A percentile compares a stretch with the other conserved stretches of the same genome.
These are phyloP conservation scores for Rhagoletis zephyria DNA, from an alignment of 1,140 invertebrate genomes.

Conservation along the genomic window DNA sequence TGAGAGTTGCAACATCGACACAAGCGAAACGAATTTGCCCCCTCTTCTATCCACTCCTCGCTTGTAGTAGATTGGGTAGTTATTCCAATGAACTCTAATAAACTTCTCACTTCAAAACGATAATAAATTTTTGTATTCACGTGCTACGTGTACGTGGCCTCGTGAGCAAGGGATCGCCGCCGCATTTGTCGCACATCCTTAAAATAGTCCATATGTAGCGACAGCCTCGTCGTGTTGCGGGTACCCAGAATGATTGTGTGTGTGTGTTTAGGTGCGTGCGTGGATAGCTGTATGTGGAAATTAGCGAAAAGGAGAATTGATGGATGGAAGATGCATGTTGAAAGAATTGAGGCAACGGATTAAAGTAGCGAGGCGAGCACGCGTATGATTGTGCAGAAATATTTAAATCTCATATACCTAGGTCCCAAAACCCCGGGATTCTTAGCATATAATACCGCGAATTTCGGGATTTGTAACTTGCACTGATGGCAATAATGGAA, in stretches of 20 bases:
- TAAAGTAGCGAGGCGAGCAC: not conserved
- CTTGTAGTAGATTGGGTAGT: not conserved
- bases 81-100: conserved; percentile 14
- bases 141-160: conserved; percentile 24
- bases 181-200: conserved; percentile 41
- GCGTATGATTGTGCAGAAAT: not conserved
- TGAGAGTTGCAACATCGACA: not conserved
- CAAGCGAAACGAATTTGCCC: conserved; percentile 22
- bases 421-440: too few species aligned
- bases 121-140: conserved; percentile 50
- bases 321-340: not conserved
- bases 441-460: too few species aligned
- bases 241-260: not conserved
- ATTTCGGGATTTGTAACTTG: too few species aligned
- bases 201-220: not conserved
- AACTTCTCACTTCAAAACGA: conserved; percentile 46
- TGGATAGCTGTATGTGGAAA: not conserved
- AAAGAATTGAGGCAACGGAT: conserved; percentile 46
- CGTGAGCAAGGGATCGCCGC: conserved; percentile 19
- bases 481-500: too few species aligned
- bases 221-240: conserved; percentile 22
- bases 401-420: not conserved
- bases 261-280: not conserved
- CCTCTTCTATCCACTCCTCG: not conserved
- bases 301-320: conserved; percentile 32